Base-by-base conservation (phyloP, 2,888 invertebrate genomes). In the Carterocephalus palaemon region DNA sequence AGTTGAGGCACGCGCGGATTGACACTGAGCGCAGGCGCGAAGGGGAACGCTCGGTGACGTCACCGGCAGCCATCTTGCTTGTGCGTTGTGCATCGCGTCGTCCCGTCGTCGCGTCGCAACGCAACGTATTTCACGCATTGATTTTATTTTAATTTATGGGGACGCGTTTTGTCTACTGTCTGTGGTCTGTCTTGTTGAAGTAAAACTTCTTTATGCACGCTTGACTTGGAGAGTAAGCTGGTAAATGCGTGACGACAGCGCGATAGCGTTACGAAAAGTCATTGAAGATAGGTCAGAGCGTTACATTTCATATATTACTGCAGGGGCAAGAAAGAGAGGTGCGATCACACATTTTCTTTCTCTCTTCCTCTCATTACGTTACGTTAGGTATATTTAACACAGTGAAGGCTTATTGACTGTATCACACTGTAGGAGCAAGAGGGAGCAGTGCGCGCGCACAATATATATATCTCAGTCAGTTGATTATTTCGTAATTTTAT, bases 1-100 rank as follows among this genome's bases (percentile, higher is more conserved):
- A n/a, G n/a, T n/a, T n/a, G n/a, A n/a, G n/a, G n/a, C n/a, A n/a
- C n/a, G n/a, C n/a, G n/a, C n/a, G n/a, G n/a, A n/a, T n/a, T n/a
- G n/a, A n/a, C n/a, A n/a, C n/a, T 79, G 82, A 85, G 83, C 78
- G 80, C 79, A n/a, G 68, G 70, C 60, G 56, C 58, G 84, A 81
- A 82, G 82, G 82, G 82, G 80, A 79, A 49, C 49, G 46, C 37
- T n/a, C 24, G 15, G 64, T 81, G 81, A 84, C 83, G 83, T 82
- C 80, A 82, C 63, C 57, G 64, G 70, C 74, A 75, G 74, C 31
- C 40, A 40, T 40, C 23, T 29, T 40, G 15, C 39, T 6, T n/a
- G n/a, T n/a, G n/a, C n/a, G n/a, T n/a, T n/a, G n/a, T n/a, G n/a
- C n/a, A n/a, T n/a, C n/a, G n/a, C n/a, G n/a, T n/a, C n/a, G n/a